Conservation (phyloP, 2,888 invertebrate genomes). For the Sylvicola fuscatus region DNA sequence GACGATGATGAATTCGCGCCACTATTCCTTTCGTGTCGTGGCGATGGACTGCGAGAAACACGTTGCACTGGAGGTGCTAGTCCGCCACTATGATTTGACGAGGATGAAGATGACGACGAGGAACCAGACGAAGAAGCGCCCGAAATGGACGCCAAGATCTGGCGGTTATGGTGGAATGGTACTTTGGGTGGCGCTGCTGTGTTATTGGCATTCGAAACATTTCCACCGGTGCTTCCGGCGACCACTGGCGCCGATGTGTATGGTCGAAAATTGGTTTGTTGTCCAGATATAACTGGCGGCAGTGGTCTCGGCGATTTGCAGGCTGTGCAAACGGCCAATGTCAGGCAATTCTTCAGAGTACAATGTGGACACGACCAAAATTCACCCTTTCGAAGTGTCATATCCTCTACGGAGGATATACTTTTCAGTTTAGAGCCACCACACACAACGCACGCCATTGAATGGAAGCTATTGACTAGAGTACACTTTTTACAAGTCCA, state of each 20-base stretch:
- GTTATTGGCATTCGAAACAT: background rate
- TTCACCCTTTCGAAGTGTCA: conserved; percentile 47
- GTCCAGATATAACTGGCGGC: conserved; percentile 21
- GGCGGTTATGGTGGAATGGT: conserved; percentile 3
- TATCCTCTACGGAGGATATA: conserved; percentile 38
- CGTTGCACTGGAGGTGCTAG: conserved; percentile 11
- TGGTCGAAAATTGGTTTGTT: conserved; percentile 15
- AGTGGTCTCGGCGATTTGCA: conserved; percentile 42
- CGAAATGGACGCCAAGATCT: background rate
- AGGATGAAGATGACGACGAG: conserved; percentile 2
- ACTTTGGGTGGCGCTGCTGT: background rate
- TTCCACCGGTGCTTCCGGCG: background rate
- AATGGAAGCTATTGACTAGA: conserved; percentile 50
- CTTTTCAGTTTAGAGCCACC: conserved; percentile 63
- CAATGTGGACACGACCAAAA: conserved; percentile 66
- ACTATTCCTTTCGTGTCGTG: conserved; percentile 22
- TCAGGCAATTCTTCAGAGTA: conserved; percentile 59
- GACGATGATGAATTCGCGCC: conserved; percentile 19
- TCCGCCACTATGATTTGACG: background rate
- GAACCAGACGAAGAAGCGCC: conserved; percentile 1
- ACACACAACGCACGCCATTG: conserved; percentile 65
- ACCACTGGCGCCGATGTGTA: conserved; percentile 12
- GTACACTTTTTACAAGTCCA: conserved; percentile 86
- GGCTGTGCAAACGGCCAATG: conserved; percentile 44
- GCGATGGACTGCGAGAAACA: conserved; percentile 31